Conservation (phyloP, 2,113 vertebrate genomes). For the Vidua macroura region DNA sequence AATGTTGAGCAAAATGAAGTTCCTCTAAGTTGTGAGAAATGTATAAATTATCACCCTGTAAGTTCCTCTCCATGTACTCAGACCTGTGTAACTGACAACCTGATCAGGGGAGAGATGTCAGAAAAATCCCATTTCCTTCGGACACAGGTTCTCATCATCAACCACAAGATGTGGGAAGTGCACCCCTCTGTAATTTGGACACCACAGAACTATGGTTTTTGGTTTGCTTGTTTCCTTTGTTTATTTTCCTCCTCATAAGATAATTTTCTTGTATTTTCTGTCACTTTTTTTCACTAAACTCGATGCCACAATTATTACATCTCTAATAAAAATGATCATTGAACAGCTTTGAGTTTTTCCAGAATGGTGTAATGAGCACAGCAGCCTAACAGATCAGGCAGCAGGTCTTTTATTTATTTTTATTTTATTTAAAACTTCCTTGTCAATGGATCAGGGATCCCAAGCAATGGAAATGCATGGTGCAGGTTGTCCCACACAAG, state of each 20-base stretch:
- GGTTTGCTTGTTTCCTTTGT: not conserved
- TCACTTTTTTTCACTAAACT: not conserved
- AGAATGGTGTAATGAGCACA: not conserved
- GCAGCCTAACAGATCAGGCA: not conserved
- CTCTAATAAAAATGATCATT: not conserved
- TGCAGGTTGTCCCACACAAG: not conserved
- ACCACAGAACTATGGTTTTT: not conserved
- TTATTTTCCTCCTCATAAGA: not conserved
- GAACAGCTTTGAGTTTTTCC: not conserved
- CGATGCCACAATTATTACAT: not conserved
- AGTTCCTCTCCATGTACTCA: not conserved
- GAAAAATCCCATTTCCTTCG: not conserved
- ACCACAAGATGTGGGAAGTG: not conserved
- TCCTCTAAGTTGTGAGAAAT: not conserved
- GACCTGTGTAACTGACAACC: not conserved
- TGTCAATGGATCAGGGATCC: not conserved
- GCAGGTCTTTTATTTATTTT: not conserved
- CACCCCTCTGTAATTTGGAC: not conserved
- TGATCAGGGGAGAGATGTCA: not conserved
- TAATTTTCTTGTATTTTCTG: not conserved
- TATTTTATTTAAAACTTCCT: not conserved
- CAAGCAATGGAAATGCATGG: not conserved
- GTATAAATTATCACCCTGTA: fast-evolving
- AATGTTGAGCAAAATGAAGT: not conserved
- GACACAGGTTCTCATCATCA: not conserved